phyloP scores from a whole-genome alignment of 1,140 invertebrate species.

The Parasteatoda tepidariorum region DNA sequence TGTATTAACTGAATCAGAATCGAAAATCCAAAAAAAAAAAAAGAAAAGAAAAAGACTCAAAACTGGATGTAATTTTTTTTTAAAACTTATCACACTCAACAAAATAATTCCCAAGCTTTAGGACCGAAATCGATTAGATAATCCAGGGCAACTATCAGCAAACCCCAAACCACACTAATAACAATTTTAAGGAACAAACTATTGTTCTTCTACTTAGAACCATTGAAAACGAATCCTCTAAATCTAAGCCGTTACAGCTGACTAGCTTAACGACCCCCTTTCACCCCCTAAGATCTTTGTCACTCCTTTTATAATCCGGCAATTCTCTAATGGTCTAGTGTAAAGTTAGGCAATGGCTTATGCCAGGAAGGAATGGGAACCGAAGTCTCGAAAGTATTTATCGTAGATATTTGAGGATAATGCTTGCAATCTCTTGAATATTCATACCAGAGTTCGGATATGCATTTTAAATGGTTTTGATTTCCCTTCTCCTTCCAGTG shows the following conservation, averaged over 20 bases:
- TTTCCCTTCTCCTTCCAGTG: neutral
- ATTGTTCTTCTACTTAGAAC: constrained; percentile 21
- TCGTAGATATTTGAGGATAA: neutral
- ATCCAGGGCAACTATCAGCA: neutral
- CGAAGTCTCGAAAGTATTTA: neutral
- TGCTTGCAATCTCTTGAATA: neutral
- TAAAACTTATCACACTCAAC: neutral
- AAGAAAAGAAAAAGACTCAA: no score
- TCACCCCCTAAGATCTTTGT: constrained; percentile 28
- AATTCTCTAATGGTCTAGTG: neutral
- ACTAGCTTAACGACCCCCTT: constrained; percentile 41
- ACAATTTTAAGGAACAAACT: constrained; percentile 8
- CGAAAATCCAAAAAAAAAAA: no score
- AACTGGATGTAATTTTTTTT: neutral
- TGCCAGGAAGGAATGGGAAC: neutral
- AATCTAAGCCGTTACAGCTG: constrained; percentile 44
- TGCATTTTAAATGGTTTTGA: neutral
- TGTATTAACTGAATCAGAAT: no score
- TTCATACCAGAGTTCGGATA: neutral
- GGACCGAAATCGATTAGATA: neutral
- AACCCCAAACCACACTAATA: neutral
- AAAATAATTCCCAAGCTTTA: neutral
- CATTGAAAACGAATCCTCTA: constrained; percentile 36
- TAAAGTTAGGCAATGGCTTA: neutral
- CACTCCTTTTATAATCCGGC: constrained; percentile 19